These are phyloP conservation scores for Punctoribates punctum DNA, from an alignment of 2,888 invertebrate species.

Conservation along the genomic window DNA sequence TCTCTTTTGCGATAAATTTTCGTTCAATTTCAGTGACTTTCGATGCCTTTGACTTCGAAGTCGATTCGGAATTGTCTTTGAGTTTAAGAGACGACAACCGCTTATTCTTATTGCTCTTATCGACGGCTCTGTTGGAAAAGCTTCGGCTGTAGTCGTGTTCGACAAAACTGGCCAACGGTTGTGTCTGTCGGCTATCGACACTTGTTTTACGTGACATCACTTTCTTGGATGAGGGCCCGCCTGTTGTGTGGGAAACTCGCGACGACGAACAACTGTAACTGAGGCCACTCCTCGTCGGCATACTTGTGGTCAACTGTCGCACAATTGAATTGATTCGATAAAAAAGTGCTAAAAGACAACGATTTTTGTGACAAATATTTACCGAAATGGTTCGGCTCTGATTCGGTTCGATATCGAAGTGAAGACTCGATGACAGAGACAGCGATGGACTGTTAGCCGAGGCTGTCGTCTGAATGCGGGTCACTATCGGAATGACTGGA, in stretches of 20 bases:
- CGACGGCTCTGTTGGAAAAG: neutral
- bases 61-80: neutral
- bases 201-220: neutral
- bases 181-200: no score
- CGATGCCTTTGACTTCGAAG: neutral
- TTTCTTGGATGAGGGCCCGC: no score
- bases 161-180: neutral
- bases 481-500: conserved; percentile 25
- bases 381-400: conserved; percentile 30
- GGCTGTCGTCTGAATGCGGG: conserved; percentile 9
- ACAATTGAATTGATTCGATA: neutral
- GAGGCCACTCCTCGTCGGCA: conserved; percentile 20
- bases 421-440: neutral
- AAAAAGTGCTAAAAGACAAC: neutral
- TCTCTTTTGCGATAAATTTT: neutral
- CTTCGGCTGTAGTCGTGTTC: conserved; percentile 26
- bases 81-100: neutral
- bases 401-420: conserved; percentile 15
- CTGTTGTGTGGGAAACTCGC: neutral
- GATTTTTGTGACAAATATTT: neutral
- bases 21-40: neutral
- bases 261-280: neutral
- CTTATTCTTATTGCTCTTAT: neutral
- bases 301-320: neutral
- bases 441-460: neutral